phyloP scores from a whole-genome alignment of 2,888 invertebrate species.

The Ormyrus labotus region DNA sequence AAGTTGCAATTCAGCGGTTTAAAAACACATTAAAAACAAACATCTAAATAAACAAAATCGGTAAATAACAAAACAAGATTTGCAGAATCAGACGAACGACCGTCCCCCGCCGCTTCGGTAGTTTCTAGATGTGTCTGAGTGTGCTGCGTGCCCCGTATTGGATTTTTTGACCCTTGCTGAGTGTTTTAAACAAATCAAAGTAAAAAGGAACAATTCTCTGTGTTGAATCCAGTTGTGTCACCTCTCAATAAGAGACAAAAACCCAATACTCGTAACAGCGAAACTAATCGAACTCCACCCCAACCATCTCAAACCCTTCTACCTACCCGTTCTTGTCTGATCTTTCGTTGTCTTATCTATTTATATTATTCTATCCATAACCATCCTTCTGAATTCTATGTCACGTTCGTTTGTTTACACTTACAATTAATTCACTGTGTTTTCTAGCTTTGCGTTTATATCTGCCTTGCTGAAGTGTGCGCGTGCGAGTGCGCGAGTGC shows the following conservation, averaged over 20 bases:
- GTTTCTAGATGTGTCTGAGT: conserved; percentile 72
- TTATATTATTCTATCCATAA: conserved; percentile 30
- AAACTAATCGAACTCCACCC: conserved; percentile 19
- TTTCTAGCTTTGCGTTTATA: conserved; percentile 47
- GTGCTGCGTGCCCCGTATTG: conserved; percentile 72
- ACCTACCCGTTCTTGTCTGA: conserved; percentile 20
- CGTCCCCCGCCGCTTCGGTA: conserved; percentile 70
- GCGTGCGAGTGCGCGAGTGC: conserved; percentile 51
- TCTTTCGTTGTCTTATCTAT: conserved; percentile 40
- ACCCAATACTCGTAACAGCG: conserved; percentile 16
- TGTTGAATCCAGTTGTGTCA: conserved; percentile 10
- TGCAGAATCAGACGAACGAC: conserved; percentile 54
- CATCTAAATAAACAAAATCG: background rate
- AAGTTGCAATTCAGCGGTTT: background rate
- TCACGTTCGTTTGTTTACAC: conserved; percentile 48
- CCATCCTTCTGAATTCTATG: conserved; percentile 36
- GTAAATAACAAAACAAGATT: conserved; percentile 20
- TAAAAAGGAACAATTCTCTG: conserved; percentile 16
- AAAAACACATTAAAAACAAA: background rate
- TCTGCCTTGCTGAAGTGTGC: conserved; percentile 46
- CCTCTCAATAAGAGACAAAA: conserved; percentile 21
- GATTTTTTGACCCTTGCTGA: conserved; percentile 52
- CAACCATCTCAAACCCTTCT: background rate
- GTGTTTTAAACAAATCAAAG: conserved; percentile 42
- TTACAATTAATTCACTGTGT: conserved; percentile 31